Evolutionary conservation across 2,113 vertebrate genomes (phyloP), one percentile per base, ranked within the genome.

Genomic region (Leiothrix lutea): DNA sequence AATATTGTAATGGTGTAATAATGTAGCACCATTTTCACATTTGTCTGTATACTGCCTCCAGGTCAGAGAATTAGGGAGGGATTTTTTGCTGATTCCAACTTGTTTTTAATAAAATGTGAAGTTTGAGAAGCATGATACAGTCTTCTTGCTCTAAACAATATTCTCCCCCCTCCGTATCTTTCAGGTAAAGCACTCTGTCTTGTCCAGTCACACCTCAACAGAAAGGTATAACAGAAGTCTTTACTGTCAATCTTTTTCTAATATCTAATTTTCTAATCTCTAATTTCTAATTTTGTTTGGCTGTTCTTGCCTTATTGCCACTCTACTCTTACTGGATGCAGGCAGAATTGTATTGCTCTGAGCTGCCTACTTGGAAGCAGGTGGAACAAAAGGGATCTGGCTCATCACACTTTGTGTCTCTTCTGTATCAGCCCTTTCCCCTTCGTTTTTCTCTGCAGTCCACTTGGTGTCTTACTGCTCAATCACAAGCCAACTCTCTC

Each of bases 111-210:
- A 51, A 93, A 86, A 83, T 71, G 28, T 77, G 35, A 94, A 82
- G 36, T 93, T 82, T 92, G 70, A 96, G 69, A 72, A 90, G 69
- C 48, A 29, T 58, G 56, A 31, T 84, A 28, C 26, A 50, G 10
- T 80, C 35, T 25, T 79, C 29, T 72, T 88, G 19, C 67, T 93
- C 80, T 88, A 82, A 97, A 94, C 48, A 80, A 48, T 93, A 16
- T 72, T 90, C 74, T 92, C 12, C 75, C 38, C 72, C 38, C 92
- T 45, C 24, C 60, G 60, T 96, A 50, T 94, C 89, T 98, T 97
- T 69, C 97, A 99, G 99, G 95, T 99, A 89, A 99, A 98, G 97
- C 97, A 98, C 70, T 95, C 98, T 78, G 90, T 98, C 94, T 96
- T 98, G 89, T 97, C 98, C 77, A 98, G 98, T 97, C 98, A 97